Percentiles rank a stretch among this genome's conserved stretches.
Conservation (phyloP, 2,797 vertebrate species). For the Pangasius djambal region DNA sequence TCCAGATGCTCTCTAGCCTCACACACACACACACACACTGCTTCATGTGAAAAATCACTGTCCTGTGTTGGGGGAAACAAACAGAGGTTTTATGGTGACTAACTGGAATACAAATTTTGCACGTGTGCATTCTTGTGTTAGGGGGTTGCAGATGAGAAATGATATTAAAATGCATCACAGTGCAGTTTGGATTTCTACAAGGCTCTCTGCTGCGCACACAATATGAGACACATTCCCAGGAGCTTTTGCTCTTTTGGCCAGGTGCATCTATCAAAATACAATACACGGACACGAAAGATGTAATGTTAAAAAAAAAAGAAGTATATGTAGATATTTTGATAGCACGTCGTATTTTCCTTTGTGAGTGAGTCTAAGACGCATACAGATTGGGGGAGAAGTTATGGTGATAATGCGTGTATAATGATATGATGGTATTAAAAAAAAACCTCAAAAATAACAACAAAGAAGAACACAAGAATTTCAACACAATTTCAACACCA, state of each 20-base stretch:
- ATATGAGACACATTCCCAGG: neutral
- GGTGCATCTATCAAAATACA: neutral
- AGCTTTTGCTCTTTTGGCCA: neutral
- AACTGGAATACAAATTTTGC: constrained; percentile 26
- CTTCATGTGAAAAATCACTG: constrained; percentile 54
- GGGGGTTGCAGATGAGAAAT: neutral
- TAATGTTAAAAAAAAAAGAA: constrained; percentile 56
- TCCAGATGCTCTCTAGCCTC: constrained; percentile 72
- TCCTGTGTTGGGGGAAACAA: constrained; percentile 47
- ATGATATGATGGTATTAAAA: neutral
- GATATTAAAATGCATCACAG: neutral
- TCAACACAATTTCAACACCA: too few relatives aligned
- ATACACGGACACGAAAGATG: neutral
- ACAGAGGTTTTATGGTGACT: constrained; percentile 3
- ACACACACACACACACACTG: neutral
- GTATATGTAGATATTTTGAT: constrained; percentile 3
- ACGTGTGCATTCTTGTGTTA: neutral
- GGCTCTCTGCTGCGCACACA: neutral
- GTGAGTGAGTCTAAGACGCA: neutral
- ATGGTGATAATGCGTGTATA: neutral
- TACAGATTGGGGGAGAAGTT: neutral
- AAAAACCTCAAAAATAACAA: too few relatives aligned
- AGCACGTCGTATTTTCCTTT: neutral
- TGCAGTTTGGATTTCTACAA: neutral
- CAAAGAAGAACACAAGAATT: too few relatives aligned